These are phyloP conservation scores for Phenganax subtilis DNA, from an alignment of 92 coral and sea anemone genomes.

Conservation along the genomic window DNA sequence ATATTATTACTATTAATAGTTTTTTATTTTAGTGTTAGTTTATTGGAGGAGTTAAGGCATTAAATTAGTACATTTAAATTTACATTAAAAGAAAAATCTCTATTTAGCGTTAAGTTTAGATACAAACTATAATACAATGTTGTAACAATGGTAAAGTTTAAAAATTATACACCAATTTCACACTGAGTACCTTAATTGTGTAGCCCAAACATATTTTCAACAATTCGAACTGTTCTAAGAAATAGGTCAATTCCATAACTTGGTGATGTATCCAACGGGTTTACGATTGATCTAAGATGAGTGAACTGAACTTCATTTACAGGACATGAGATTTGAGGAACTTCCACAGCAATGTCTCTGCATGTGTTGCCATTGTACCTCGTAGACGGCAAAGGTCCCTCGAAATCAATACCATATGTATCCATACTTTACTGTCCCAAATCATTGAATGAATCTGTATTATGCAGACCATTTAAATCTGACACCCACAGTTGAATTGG, in stretches of 20 bases:
- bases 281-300: not conserved
- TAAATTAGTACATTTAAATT: too few relatives aligned
- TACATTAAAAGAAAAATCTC: too few relatives aligned
- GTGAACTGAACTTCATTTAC: not conserved
- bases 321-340: not conserved
- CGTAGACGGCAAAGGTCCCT: conserved; percentile 46
- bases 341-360: not conserved
- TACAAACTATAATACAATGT: too few relatives aligned
- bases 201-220: not conserved
- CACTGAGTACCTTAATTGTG: not conserved
- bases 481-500: conserved; percentile 61
- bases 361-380: conserved; percentile 44
- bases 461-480: conserved; percentile 7
- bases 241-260: not conserved
- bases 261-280: not conserved
- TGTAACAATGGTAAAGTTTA: too few relatives aligned
- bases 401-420: conserved; percentile 9
- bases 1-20: too few relatives aligned
- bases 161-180: too few relatives aligned
- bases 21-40: too few relatives aligned
- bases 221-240: not conserved
- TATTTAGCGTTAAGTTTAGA: too few relatives aligned
- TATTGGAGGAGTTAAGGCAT: too few relatives aligned
- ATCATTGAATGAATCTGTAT: not conserved
- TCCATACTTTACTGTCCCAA: not conserved